Evolutionary conservation across 2,888 invertebrate genomes (phyloP).

Genomic region (Epistrophella euchroma): DNA sequence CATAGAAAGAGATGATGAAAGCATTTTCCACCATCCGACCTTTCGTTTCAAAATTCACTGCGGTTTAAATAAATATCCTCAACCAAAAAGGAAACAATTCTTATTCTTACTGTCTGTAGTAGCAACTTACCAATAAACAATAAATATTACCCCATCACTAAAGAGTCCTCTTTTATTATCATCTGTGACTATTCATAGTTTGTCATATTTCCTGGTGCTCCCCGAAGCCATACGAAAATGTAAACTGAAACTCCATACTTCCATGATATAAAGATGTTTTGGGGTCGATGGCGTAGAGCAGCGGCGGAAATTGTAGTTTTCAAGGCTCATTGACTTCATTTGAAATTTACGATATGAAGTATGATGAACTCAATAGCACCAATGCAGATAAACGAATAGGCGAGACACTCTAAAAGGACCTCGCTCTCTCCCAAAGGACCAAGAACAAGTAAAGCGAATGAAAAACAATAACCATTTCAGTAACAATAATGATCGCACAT

Average conservation of each 20-base stretch:
- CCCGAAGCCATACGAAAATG: background rate
- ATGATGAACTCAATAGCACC: slow-evolving; percentile 49
- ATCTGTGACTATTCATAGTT: slow-evolving; percentile 52
- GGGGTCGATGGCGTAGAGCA: slow-evolving; percentile 6
- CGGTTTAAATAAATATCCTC: background rate
- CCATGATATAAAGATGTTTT: slow-evolving; percentile 27
- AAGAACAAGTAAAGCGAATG: slow-evolving; percentile 13
- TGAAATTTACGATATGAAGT: slow-evolving; percentile 72
- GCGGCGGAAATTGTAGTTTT: slow-evolving; percentile 70
- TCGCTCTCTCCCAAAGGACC: slow-evolving; percentile 21
- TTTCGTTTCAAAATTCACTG: background rate
- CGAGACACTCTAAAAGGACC: slow-evolving; percentile 30
- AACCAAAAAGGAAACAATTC: background rate
- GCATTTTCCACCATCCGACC: background rate
- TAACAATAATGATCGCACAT: slow-evolving; percentile 56
- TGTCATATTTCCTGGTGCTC: slow-evolving; percentile 12
- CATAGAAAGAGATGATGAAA: too few species aligned
- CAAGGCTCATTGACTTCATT: slow-evolving; percentile 75
- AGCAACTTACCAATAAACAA: slow-evolving; percentile 46
- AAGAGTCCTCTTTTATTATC: slow-evolving; percentile 24
- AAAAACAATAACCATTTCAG: slow-evolving; percentile 67
- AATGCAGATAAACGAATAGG: slow-evolving; percentile 62
- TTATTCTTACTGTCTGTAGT: background rate
- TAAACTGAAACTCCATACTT: background rate
- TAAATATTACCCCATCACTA: slow-evolving; percentile 6